Evolutionary conservation across 2,888 invertebrate genomes (phyloP).

Genomic region (Oscheius sp.): DNA sequence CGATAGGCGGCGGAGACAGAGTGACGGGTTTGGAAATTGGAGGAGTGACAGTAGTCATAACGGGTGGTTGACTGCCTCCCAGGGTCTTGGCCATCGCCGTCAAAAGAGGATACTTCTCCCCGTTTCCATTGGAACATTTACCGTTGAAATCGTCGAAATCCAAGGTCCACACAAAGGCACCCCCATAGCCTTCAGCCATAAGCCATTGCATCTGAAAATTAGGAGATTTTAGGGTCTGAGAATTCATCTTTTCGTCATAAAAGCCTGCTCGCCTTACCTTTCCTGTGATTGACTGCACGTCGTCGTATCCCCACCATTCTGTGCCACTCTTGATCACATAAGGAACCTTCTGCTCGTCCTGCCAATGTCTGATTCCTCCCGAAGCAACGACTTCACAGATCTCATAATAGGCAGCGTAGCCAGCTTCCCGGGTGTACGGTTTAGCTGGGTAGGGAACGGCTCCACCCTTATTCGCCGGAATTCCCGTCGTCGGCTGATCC

Average conservation of each 20-base stretch:
- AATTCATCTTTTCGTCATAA: no score
- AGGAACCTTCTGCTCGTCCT: background rate
- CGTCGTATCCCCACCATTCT: background rate
- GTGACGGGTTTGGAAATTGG: no score
- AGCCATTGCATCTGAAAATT: background rate
- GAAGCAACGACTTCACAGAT: background rate
- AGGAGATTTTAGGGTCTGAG: no score
- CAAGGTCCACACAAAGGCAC: background rate
- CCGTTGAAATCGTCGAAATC: background rate
- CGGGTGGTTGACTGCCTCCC: background rate
- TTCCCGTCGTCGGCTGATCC: background rate
- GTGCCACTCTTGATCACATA: background rate
- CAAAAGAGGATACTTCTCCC: background rate
- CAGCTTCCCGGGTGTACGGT: background rate
- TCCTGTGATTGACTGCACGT: background rate
- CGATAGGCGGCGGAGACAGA: no score
- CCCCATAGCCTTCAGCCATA: background rate
- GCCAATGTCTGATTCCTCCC: background rate
- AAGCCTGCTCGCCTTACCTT: background rate
- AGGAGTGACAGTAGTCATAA: no score
- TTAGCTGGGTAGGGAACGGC: background rate
- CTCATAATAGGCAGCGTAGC: constrained; percentile 2
- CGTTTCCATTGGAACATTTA: background rate
- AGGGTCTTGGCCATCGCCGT: background rate
- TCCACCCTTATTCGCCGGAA: background rate